Base-by-base conservation (phyloP, 2,888 invertebrate genomes). In the Ceriagrion tenellum region DNA sequence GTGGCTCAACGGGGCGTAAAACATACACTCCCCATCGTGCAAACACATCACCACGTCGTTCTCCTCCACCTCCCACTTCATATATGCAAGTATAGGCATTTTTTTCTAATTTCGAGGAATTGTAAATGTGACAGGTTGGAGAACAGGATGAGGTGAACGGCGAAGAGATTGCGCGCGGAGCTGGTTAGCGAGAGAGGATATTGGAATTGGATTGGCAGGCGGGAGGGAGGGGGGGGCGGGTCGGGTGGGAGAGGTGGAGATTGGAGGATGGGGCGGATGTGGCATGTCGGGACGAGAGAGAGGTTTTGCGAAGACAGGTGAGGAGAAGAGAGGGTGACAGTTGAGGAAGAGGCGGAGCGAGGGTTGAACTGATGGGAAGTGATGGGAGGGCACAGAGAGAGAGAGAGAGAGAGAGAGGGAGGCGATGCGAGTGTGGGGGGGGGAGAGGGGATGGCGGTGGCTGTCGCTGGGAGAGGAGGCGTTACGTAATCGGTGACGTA, bases 401-500 rank as follows among this genome's bases (percentile, higher is more conserved):
- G 59, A 20, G 18, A 35, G 47, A 88, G 3, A 3, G 47, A n/a
- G 16, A 13, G 55, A 47, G 55, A 20, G 55, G 55, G 55, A 55
- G 89, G 35, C 12, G 30, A 8, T 40, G 88, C 2, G 12, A 0
- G 18, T 18, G 88, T 26, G 20, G 55, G 88, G 88, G 55, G 23
- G 13, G 47, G 2, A 8, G 47, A n/a, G n/a, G n/a, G n/a, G n/a
- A 23, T 35, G 88, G 88, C 13, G 47, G 88, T 40, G 23, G 8
- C 63, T 23, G 23, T 23, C 12, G 47, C 47, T 47, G 47, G 47
- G 47, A 47, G 47, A 20, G 59, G 16, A 59, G 16, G 20, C 81
- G 81, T 81, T 81, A 81, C 35, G 81, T 81, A 81, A 81, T 35
- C 81, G 81, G 30, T 81, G 81, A 81, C 81, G 35, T 81, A 81